Conservation (phyloP, 2,888 invertebrate species). For the Microctonus brassicae region DNA sequence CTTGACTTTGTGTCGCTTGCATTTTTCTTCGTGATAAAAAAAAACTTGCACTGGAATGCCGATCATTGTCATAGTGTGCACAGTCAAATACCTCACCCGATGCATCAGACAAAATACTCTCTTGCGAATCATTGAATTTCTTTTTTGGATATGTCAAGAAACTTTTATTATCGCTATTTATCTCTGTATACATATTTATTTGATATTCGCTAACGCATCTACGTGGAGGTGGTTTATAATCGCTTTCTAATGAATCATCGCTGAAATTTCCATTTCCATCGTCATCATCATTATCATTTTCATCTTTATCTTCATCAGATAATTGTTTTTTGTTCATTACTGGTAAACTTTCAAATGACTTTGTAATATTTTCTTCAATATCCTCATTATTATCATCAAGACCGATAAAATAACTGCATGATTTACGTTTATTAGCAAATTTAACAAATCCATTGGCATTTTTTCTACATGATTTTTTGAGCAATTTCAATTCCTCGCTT, state of each 20-base stretch:
- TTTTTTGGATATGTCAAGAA: conserved; percentile 52
- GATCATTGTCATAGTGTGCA: conserved; percentile 61
- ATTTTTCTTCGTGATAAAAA: conserved; percentile 80
- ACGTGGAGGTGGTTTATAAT: conserved; percentile 74
- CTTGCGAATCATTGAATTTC: conserved; percentile 60
- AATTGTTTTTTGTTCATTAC: conserved; percentile 59
- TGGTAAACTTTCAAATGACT: conserved; percentile 65
- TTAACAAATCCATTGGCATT: conserved; percentile 69
- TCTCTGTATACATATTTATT: conserved; percentile 72
- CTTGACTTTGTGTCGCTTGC: conserved; percentile 79
- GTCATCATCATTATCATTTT: conserved; percentile 70
- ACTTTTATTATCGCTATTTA: conserved; percentile 46
- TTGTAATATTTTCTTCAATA: conserved; percentile 57
- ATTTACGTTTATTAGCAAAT: conserved; percentile 72
- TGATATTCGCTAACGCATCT: conserved; percentile 85
- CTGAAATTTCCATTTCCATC: conserved; percentile 81
- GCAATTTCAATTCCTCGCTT: conserved; percentile 79
- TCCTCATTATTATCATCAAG: conserved; percentile 69
- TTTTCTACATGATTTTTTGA: conserved; percentile 60
- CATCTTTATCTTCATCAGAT: conserved; percentile 59
- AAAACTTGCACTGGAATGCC: conserved; percentile 81
- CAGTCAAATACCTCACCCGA: conserved; percentile 64
- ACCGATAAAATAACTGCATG: conserved; percentile 78
- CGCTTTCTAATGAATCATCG: conserved; percentile 82
- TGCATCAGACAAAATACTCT: conserved; percentile 64